Base-by-base conservation (phyloP, 2,113 vertebrate genomes). In the Choloepus hoffmanni region DNA sequence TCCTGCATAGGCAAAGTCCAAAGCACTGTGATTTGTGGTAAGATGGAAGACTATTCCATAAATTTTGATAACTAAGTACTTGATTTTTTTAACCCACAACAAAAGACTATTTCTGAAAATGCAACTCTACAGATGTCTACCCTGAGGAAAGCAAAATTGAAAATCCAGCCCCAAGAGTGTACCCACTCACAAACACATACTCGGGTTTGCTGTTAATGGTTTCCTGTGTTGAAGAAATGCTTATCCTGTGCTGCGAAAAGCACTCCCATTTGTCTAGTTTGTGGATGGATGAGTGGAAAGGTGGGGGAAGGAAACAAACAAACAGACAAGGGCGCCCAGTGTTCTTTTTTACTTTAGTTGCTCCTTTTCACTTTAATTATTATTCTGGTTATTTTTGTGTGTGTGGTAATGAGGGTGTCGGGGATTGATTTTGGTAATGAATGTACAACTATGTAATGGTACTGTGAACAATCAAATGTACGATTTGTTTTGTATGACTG, bases 1-100 rank as follows among this genome's bases (percentile, higher is more conserved):
- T 85, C 73, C 58, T 93, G 48, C 45, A 65, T 43, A 74, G 11
- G 33, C 86, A 92, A 81, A 81, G 33, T 76, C 53, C 90, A 72
- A 93, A 65, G 45, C 60, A 90, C 10, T 78, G 12, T 16, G 26
- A 95, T 78, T 87, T 77, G 58, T 14, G 78, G 63, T 48, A 77
- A 88, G 63, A 88, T 74, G 36, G 11, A 89, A 24, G 13, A 72
- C 62, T 89, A 85, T 82, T 85, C 24, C 53, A 81, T 45, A 85
- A 82, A 62, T 77, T 79, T 67, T 58, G n/a, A 70, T 95, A 11
- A 67, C 26, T 62, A 89, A 91, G 65, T 89, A 68, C 78, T 68
- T 96, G 62, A 58, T 50, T 81, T 95, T 23, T 30, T 78, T 95
- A 92, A 95, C 90, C 33, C 36, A 85, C 30, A 70, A 73, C 77